Base-by-base conservation (phyloP, 2,113 vertebrate genomes). In the Oreochromis tanganicae region DNA sequence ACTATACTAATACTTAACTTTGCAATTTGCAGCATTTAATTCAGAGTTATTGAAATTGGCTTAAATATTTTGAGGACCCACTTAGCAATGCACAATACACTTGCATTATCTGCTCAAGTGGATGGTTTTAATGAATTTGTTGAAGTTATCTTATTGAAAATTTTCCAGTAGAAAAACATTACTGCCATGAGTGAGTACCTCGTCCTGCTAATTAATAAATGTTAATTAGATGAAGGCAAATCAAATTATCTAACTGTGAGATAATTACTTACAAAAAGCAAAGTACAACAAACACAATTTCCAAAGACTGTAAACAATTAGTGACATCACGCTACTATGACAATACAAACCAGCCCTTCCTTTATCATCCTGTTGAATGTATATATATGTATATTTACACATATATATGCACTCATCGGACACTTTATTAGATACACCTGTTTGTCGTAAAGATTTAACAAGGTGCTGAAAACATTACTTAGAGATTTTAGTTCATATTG, bases 101-200 rank as follows among this genome's bases (percentile, higher is more conserved):
- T 79, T 73, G 29, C 24, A 59, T 87, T 36, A 81, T 85, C 61
- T 87, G 75, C 81, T 79, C 75, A 80, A 78, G 84, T 29, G 63
- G 94, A 92, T 90, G 52, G 92, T 94, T 93, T 91, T 63, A 80
- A 75, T 7, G 24, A 75, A 48, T 19, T 85, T 82, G 88, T 92
- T 92, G 94, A 94, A 94, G 91, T 95, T 93, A 95, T 88, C 92
- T 92, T 89, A 90, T 89, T 80, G 85, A 88, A 88, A 86, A 82
- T 82, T 80, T 89, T 94, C 82, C 82, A 86, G 81, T 85, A 85
- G 85, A 92, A 88, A 54, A 85, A 32, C 84, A 82, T 16, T 59
- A 68, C 61, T 17, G 41, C 54, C n/a, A 19, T 13, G 24, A 56
- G 80, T 48, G 52, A 91, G 71, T 32, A 73, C 46, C 89, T 84